Conservation (phyloP, 2,888 invertebrate species). For the Ceramica pisi region DNA sequence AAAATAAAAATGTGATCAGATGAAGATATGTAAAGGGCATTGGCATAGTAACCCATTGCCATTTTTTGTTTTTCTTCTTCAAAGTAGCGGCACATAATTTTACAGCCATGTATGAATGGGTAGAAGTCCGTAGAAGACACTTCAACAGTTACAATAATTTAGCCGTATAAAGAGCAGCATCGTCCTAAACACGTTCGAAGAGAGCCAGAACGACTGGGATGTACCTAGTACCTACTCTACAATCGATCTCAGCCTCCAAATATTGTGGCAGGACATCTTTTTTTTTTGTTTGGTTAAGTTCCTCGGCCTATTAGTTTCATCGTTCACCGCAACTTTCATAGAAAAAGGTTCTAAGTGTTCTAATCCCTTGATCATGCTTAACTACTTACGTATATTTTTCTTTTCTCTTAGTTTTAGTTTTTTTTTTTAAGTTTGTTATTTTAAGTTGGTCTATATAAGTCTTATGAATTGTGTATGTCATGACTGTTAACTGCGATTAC, state of each 20-base stretch:
- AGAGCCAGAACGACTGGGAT: no score
- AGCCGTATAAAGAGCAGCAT: background rate
- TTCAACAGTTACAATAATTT: background rate
- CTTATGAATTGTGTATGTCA: background rate
- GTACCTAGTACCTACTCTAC: no score
- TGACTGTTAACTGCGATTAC: background rate
- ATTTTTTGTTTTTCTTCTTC: background rate
- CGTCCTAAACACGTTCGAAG: background rate
- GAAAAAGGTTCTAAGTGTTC: background rate
- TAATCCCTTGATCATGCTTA: background rate
- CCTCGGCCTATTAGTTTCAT: background rate
- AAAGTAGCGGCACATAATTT: background rate
- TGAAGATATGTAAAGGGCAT: background rate
- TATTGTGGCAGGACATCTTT: background rate
- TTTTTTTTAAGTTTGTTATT: conserved; percentile 1
- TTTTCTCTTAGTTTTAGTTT: background rate
- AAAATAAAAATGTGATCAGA: conserved; percentile 29
- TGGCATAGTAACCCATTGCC: background rate
- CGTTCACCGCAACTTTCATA: background rate
- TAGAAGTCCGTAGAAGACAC: no score
- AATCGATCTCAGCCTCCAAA: no score
- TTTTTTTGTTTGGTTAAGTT: background rate
- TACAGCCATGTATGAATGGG: background rate
- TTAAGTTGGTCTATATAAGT: background rate
- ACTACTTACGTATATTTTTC: background rate